Evolutionary conservation across 2,113 vertebrate genomes (phyloP).

Genomic region (Xenopus borealis): DNA sequence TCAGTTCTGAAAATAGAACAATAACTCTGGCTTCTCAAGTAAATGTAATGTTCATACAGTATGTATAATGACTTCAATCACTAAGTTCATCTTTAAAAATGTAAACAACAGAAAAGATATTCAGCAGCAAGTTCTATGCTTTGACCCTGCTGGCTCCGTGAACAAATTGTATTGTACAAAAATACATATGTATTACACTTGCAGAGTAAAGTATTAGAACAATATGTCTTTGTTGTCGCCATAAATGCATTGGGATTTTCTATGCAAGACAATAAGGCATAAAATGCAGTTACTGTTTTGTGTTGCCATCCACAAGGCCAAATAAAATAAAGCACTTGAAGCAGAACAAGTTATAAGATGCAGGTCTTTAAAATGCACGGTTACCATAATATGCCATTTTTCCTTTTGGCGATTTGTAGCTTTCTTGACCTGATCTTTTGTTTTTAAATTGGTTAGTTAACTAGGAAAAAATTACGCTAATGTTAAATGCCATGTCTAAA

Average conservation of each 20-base stretch:
- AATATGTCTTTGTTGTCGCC: slow-evolving; percentile 24
- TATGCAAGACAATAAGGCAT: slow-evolving; percentile 24
- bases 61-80: slow-evolving; percentile 19
- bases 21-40: not conserved
- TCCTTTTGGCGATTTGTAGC: not conserved
- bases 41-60: not conserved
- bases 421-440: not conserved
- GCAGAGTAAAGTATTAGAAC: slow-evolving; percentile 22
- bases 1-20: not conserved
- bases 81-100: slow-evolving; percentile 1
- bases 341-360: slow-evolving; percentile 20
- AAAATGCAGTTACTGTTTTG: slow-evolving; percentile 15
- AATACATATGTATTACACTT: slow-evolving; percentile 26
- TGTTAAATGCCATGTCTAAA: not conserved
- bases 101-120: not conserved
- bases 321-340: slow-evolving; percentile 27
- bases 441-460: not conserved
- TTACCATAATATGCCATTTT: slow-evolving; percentile 6
- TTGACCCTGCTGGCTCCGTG: not conserved
- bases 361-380: not conserved
- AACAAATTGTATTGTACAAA: slow-evolving; percentile 10
- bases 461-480: not conserved
- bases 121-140: slow-evolving; percentile 8
- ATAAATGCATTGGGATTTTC: slow-evolving; percentile 29
- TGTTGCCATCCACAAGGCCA: slow-evolving; percentile 28